Evolutionary conservation across 1,140 invertebrate species (phyloP), one percentile per base, ranked within the genome.

Genomic region (Dinoponera quadriceps): DNA sequence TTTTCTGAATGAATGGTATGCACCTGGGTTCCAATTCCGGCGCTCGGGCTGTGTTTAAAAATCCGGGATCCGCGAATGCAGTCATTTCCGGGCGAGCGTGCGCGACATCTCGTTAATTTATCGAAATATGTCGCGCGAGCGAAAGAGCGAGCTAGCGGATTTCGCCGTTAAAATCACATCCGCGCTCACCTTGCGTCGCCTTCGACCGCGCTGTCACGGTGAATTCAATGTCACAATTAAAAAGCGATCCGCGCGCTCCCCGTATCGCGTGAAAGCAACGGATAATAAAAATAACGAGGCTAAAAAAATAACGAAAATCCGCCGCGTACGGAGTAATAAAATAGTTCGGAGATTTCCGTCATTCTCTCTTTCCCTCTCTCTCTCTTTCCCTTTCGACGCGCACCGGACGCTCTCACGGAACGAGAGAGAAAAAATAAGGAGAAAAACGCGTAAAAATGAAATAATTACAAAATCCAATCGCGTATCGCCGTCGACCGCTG

Each of bases 1-100:
- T 71, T 71, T 59, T 65, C 75, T 80, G 65, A 71, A 80, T 59
- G 75, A 80, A 80, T 65, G 80, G 49, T 55, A 86, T 74, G 71
- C 85, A 78, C 85, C 85, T 83, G 85, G 57, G 66, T 78, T 86
- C 75, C 85, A 83, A 86, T 87, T 83, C 72, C 59, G 49, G n/a
- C 85, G 85, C 57, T 78, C 66, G 75, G 83, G 38, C 38, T 85
- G 82, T 87, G 66, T 54, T 86, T 82, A 83, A 87, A 87, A 63
- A 83, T 66, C n/a, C 51, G 66, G 60, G 38, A 86, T 63, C 51
- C 71, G 80, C 66, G 54, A 68, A 82, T 38, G 66, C 59, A 86
- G 69, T 86, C 84, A 60, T 74, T 86, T 73, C 68, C 84, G 25
- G 73, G 38, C 38, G 38, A 22, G 33, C 51, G 38, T 49, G 20